Base-by-base conservation (phyloP, 2,113 vertebrate genomes). In the Scytalopus superciliaris region DNA sequence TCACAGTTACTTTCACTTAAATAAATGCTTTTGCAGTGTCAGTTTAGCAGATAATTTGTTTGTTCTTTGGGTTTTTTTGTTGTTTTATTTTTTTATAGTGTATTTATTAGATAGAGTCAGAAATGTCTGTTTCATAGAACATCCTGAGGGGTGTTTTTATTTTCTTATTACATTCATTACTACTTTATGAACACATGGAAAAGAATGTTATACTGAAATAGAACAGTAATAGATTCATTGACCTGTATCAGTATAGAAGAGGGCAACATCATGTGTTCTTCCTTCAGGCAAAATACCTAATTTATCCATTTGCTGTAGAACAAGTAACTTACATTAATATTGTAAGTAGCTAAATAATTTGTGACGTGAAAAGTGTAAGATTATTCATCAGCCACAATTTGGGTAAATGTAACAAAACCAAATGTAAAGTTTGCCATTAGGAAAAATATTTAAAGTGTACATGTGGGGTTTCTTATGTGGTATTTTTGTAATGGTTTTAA, bases 61-160 rank as follows among this genome's bases (percentile, higher is more conserved):
- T 81, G 3, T 28, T 63, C 8, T 47, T 6, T n/a, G 47, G 47
- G 25, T 3, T 35, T 23, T 56, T 56, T 39, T 75, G 6, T 40
- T 21, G 10, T 10, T 23, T 19, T 40, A 62, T 74, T 73, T 79
- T 79, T 72, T 56, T 3, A 63, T 85, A 57, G 56, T 64, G 5
- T 52, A 68, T 66, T 93, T 91, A 74, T 18, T 69, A 79, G 14
- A 80, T 50, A 74, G 64, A 93, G 18, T 80, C 28, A 44, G 35
- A 96, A 89, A 52, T 35, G 19, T 24, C 39, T 63, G 3, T 73
- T 90, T 92, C 19, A 42, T 16, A 62, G 42, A 96, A 31, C 28
- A 74, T 49, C 19, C 22, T 19, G 37, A 77, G 28, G 28, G n/a
- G 31, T n/a, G 9, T 7, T 91, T 79, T 88, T 49, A 44, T 80